These are phyloP conservation scores for Anseranas semipalmata DNA, from an alignment of 2,113 vertebrate genomes.

Conservation along the genomic window DNA sequence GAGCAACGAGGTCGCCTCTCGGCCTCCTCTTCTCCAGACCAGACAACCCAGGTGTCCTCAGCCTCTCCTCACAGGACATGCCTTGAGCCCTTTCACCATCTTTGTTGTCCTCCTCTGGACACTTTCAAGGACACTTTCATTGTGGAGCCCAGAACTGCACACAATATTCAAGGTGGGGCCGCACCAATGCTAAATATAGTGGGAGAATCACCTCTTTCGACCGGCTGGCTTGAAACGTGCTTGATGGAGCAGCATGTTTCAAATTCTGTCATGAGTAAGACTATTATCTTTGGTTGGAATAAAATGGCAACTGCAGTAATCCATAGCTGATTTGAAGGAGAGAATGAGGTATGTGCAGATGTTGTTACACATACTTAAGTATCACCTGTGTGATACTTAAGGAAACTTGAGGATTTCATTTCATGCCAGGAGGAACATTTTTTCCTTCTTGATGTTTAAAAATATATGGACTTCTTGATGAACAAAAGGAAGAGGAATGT, in stretches of 20 bases:
- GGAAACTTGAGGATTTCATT: neutral
- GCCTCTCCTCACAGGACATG: neutral
- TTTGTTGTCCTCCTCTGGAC: neutral
- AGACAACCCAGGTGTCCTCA: neutral
- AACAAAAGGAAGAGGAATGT: neutral
- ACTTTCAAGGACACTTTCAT: neutral
- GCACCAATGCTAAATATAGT: neutral
- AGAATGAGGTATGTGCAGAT: rapidly evolving
- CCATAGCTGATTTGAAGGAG: neutral
- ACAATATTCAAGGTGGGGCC: neutral
- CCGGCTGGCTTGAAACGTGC: neutral
- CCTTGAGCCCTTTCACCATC: neutral
- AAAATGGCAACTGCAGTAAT: neutral
- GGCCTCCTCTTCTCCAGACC: neutral
- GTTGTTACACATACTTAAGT: neutral
- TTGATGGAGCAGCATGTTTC: neutral
- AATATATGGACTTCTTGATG: neutral
- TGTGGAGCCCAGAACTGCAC: neutral
- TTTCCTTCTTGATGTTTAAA: neutral
- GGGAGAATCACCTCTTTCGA: neutral
- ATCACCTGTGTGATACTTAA: neutral
- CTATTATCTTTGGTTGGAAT: neutral
- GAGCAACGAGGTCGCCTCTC: neutral
- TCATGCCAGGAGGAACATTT: neutral
- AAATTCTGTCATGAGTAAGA: neutral